Evolutionary conservation across 2,113 vertebrate genomes (phyloP).

Genomic region (Fregata magnificens): DNA sequence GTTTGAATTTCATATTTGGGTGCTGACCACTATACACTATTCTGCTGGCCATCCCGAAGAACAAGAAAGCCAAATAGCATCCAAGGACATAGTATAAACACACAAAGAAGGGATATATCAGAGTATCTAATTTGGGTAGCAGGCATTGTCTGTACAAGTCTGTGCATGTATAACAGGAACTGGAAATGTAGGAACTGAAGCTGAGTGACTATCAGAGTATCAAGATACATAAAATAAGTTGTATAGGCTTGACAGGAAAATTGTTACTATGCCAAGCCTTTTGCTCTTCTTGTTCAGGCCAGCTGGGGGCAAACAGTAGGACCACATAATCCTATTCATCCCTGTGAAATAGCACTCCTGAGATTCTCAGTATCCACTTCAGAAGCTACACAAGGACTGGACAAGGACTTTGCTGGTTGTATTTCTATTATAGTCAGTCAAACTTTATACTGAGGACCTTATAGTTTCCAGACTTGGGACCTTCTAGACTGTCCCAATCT

Average conservation of each 20-base stretch:
- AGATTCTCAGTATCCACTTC: background rate
- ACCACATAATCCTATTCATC: background rate
- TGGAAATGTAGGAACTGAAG: background rate
- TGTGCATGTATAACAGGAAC: background rate
- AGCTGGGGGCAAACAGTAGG: background rate
- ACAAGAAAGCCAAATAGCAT: background rate
- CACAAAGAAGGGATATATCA: background rate
- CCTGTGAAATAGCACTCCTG: background rate
- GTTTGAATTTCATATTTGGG: background rate
- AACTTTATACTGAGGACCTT: background rate
- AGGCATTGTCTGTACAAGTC: background rate
- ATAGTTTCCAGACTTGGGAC: background rate
- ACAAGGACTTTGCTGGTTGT: background rate
- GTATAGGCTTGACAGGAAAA: background rate
- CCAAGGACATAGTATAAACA: background rate
- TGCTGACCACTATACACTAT: background rate
- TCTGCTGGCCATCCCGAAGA: background rate
- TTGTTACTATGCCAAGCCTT: background rate
- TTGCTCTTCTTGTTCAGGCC: background rate
- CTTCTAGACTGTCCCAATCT: accelerated
- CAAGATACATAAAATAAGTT: background rate
- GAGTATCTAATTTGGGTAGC: background rate
- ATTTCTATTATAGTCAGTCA: background rate
- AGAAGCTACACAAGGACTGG: background rate
- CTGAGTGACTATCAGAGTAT: background rate